Conservation (phyloP, 2,797 vertebrate genomes). For the Gouania willdenowi region DNA sequence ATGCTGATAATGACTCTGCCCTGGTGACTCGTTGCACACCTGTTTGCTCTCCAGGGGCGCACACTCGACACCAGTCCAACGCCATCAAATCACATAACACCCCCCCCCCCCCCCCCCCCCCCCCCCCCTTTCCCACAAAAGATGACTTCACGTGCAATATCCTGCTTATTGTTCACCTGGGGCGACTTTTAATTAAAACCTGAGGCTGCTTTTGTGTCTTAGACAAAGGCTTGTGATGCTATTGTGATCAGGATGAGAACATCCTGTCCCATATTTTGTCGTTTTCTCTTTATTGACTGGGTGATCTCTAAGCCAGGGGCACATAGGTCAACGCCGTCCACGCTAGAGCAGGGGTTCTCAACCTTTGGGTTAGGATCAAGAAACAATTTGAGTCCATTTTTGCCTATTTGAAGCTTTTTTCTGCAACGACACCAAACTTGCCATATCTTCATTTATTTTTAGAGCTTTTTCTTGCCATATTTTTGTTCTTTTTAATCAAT, state of each 20-base stretch:
- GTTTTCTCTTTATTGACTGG: conserved; percentile 26
- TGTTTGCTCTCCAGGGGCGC: conserved; percentile 20
- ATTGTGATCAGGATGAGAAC: conserved; percentile 22
- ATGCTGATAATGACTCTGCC: conserved; percentile 10
- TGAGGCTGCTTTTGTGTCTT: conserved; percentile 45
- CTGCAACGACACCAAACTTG: too few species aligned
- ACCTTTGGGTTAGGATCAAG: too few species aligned
- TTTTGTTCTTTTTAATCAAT: too few species aligned
- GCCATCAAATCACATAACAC: too few species aligned
- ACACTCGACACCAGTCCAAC: conserved; percentile 36
- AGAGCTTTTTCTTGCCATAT: too few species aligned
- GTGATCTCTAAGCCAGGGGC: conserved; percentile 35
- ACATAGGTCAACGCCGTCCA: conserved; percentile 19
- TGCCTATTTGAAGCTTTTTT: too few species aligned
- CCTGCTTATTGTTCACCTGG: conserved; percentile 55
- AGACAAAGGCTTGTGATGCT: conserved; percentile 37
- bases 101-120: not conserved
- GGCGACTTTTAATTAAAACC: conserved; percentile 59
- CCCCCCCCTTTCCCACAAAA: conserved; percentile 12
- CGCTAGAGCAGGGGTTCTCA: too few species aligned
- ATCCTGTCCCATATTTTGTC: conserved; percentile 23
- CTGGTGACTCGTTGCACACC: conserved; percentile 27
- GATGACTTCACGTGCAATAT: conserved; percentile 46
- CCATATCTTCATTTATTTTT: too few species aligned
- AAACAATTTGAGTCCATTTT: too few species aligned